phyloP scores from a whole-genome alignment of 1,140 invertebrate genomes.

The Odontomachus brunneus region DNA sequence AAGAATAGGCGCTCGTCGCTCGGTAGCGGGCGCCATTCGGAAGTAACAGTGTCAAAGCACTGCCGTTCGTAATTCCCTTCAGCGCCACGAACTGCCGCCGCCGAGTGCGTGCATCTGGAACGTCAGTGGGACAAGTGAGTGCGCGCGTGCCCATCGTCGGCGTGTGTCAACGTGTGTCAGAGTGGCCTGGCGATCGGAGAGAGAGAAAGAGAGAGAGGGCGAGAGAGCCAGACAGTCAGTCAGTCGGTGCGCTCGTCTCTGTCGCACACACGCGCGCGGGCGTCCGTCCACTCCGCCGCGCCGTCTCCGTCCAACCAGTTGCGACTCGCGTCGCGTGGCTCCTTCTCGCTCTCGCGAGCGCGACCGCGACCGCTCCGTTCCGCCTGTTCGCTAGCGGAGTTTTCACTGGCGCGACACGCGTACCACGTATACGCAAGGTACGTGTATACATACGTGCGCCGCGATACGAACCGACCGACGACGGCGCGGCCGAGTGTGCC shows the following conservation, averaged over 20 bases:
- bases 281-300: background rate
- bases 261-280: too few relatives aligned
- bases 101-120: constrained; percentile 2
- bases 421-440: constrained; percentile 26
- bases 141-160: constrained; percentile 27
- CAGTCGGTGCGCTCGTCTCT: too few relatives aligned
- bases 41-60: constrained; percentile 49
- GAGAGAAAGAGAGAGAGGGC: background rate
- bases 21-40: constrained; percentile 20
- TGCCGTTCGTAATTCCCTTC: background rate
- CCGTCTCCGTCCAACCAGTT: constrained; percentile 58
- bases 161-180: constrained; percentile 21
- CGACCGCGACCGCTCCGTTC: constrained; percentile 45
- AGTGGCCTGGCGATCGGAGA: background rate
- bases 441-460: background rate
- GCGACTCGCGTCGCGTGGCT: constrained; percentile 34
- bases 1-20: background rate
- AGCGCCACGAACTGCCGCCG: background rate
- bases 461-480: background rate
- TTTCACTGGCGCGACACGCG: constrained; percentile 65
- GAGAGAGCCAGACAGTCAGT: background rate
- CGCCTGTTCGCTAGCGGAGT: constrained; percentile 61
- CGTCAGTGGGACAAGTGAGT: constrained; percentile 35
- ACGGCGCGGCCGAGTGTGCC: constrained; percentile 27
- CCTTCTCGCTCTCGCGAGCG: constrained; percentile 45